A percentile compares a stretch with the other conserved stretches of the same genome.
These are phyloP conservation scores for Notamacropus eugenii DNA, from an alignment of 2,797 vertebrate genomes.

Conservation along the genomic window DNA sequence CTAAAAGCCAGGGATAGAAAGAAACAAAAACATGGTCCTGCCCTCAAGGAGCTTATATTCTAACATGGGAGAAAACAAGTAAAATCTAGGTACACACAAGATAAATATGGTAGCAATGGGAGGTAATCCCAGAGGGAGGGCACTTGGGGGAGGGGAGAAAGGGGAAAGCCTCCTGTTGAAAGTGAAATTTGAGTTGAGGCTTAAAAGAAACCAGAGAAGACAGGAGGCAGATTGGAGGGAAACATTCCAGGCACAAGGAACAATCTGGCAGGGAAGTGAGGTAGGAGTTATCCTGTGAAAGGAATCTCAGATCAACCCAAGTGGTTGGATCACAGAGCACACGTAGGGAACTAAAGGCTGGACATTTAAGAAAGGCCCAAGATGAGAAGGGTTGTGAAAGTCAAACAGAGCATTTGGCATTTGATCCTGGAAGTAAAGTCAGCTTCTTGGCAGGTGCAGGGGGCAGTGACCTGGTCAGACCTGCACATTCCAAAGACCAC, in stretches of 20 bases:
- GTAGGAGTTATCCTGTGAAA: neutral
- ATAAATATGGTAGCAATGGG: too few relatives aligned
- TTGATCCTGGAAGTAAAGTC: neutral
- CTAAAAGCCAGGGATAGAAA: neutral
- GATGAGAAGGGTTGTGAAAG: neutral
- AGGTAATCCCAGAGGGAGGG: too few relatives aligned
- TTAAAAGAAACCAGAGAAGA: neutral
- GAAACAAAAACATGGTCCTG: neutral
- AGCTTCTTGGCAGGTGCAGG: neutral
- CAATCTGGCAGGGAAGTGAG: neutral
- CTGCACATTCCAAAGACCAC: neutral
- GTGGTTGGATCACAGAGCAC: neutral
- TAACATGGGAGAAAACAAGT: neutral
- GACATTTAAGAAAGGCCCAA: neutral
- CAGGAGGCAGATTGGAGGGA: neutral
- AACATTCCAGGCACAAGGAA: neutral
- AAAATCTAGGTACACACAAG: too few relatives aligned
- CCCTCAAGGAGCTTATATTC: neutral
- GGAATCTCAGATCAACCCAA: neutral
- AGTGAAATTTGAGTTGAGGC: neutral
- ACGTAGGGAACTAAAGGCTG: neutral
- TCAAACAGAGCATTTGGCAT: neutral
- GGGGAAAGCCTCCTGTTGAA: neutral
- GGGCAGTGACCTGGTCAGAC: neutral
- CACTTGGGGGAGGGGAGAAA: too few relatives aligned